These are phyloP conservation scores for Idaea biselata DNA, from an alignment of 2,888 invertebrate genomes.

Conservation along the genomic window DNA sequence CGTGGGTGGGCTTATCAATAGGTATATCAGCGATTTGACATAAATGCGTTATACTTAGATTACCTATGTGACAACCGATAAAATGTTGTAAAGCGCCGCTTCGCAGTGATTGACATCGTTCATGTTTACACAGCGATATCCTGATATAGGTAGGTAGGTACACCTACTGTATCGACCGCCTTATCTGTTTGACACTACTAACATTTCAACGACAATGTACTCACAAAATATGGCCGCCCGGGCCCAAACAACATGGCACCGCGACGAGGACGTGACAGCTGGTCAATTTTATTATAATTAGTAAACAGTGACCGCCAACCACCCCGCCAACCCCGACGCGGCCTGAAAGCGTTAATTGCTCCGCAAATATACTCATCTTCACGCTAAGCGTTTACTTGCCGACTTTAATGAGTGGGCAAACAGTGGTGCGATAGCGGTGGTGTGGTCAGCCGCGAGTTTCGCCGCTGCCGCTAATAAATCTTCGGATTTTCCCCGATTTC, in stretches of 20 bases:
- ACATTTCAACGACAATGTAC: slow-evolving; percentile 51
- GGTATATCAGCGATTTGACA: slow-evolving; percentile 75
- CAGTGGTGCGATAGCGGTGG: slow-evolving; percentile 48
- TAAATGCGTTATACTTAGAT: slow-evolving; percentile 78
- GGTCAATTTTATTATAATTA: slow-evolving; percentile 42
- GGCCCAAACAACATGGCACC: slow-evolving; percentile 26
- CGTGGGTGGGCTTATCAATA: slow-evolving; percentile 77
- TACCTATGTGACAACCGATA: slow-evolving; percentile 74
- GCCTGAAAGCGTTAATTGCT: slow-evolving; percentile 75
- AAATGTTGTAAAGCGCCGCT: slow-evolving; percentile 76
- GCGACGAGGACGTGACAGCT: slow-evolving; percentile 23
- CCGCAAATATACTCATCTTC: slow-evolving; percentile 79
- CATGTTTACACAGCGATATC: slow-evolving; percentile 71
- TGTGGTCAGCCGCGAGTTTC: slow-evolving; percentile 62
- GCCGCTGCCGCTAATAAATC: slow-evolving; percentile 72
- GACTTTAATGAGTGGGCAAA: slow-evolving; percentile 79
- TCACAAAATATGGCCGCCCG: slow-evolving; percentile 45
- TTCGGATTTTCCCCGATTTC: slow-evolving; percentile 77
- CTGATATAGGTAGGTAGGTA: slow-evolving; percentile 49
- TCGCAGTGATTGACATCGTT: slow-evolving; percentile 72
- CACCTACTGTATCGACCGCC: slow-evolving; percentile 62
- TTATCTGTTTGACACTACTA: slow-evolving; percentile 65
- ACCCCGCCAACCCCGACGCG: slow-evolving; percentile 69
- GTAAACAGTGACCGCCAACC: slow-evolving; percentile 57
- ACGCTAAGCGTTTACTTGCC: slow-evolving; percentile 74